Conservation (phyloP, 2,888 invertebrate species). For the Ctena decussata region DNA sequence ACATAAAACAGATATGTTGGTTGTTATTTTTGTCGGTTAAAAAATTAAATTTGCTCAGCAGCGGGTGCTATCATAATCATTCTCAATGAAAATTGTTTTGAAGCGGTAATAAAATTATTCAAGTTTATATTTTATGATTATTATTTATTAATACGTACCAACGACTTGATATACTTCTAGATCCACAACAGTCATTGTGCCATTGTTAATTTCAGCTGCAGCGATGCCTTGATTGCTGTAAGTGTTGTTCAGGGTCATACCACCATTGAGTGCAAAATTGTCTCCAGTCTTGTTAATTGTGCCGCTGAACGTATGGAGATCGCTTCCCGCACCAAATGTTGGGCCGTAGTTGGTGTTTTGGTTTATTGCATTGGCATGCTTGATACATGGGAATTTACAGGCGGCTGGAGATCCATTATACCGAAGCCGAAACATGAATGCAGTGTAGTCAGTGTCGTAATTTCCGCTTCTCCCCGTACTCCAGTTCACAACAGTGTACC, state of each 20-base stretch:
- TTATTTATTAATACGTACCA: too few species aligned
- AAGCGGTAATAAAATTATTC: too few species aligned
- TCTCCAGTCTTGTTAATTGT: constrained; percentile 1
- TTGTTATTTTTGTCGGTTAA: too few species aligned
- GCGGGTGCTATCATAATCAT: too few species aligned
- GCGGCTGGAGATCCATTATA: background rate
- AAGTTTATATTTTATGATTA: too few species aligned
- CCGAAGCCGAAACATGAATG: constrained; percentile 33
- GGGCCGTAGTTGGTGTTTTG: constrained; percentile 19
- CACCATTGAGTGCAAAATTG: constrained; percentile 12
- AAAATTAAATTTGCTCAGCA: too few species aligned
- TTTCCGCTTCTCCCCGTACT: background rate
- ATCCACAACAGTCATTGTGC: constrained; percentile 41
- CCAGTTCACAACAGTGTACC: constrained; percentile 44
- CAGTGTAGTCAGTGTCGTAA: constrained; percentile 29
- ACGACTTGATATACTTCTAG: constrained; percentile 47
- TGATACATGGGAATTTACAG: constrained; percentile 6
- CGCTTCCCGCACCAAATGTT: constrained; percentile 22
- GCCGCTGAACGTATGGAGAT: constrained; percentile 24
- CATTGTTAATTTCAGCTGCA: constrained; percentile 29
- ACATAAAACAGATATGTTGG: too few species aligned
- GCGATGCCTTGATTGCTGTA: constrained; percentile 35
- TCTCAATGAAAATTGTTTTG: too few species aligned
- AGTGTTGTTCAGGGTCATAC: background rate
- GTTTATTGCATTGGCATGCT: constrained; percentile 5